Conservation (phyloP, 2,888 invertebrate genomes). For the Standfussiana lucernea region DNA sequence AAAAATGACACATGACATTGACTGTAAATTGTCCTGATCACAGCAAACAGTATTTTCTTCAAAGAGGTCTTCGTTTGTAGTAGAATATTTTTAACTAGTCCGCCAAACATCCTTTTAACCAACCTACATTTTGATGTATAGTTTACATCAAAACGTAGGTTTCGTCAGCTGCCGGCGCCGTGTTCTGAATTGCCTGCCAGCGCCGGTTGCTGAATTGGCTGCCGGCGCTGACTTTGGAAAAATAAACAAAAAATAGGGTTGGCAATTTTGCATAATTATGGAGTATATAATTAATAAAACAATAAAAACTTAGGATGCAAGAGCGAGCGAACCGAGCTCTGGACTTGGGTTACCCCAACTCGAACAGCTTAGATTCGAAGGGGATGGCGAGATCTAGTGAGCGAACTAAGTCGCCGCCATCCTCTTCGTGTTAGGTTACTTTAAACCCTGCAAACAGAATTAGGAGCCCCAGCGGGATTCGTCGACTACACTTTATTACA, state of each 20-base stretch:
- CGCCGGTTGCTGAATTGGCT: background rate
- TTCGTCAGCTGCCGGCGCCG: background rate
- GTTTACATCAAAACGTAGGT: background rate
- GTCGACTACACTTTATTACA: no score
- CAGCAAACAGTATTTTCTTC: background rate
- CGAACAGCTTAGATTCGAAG: background rate
- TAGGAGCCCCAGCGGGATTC: no score
- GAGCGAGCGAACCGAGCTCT: no score
- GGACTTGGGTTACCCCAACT: background rate
- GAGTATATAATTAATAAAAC: no score
- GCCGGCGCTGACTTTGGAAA: no score
- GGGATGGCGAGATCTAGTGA: background rate
- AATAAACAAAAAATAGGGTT: no score
- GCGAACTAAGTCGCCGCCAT: background rate
- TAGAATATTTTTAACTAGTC: background rate
- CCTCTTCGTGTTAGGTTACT: background rate
- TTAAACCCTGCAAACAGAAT: background rate
- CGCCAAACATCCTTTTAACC: no score
- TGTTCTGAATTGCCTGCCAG: background rate
- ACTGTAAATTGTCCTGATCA: background rate
- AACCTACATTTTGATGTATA: no score
- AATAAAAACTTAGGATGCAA: no score
- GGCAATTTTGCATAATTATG: no score
- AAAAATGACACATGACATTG: slow-evolving; percentile 29
- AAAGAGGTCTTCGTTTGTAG: slow-evolving; percentile 6